Conservation (phyloP, 2,888 invertebrate genomes). For the Nomada lathburiana region DNA sequence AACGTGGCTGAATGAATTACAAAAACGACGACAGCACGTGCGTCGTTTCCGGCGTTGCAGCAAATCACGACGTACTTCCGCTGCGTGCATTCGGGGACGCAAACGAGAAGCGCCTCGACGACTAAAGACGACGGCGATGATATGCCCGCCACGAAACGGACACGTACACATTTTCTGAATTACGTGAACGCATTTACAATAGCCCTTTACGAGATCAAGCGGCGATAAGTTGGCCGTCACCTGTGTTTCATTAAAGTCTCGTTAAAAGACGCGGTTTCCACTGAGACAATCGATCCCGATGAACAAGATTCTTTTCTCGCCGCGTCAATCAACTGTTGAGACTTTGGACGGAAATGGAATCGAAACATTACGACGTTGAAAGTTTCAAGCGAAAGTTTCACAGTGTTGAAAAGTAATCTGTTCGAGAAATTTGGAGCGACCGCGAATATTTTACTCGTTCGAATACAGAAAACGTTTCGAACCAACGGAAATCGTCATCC, state of each 20-base stretch:
- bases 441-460: no score
- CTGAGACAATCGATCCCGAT: slow-evolving; percentile 27
- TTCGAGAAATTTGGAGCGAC: no score
- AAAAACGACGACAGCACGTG: slow-evolving; percentile 67
- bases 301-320: no score
- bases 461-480: no score
- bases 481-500: no score
- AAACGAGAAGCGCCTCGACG: slow-evolving; percentile 17
- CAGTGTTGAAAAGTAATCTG: no score
- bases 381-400: no score
- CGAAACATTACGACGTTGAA: no score
- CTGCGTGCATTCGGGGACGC: slow-evolving; percentile 48
- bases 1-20: slow-evolving; percentile 65
- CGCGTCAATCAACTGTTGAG: background rate
- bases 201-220: slow-evolving; percentile 49
- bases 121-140: slow-evolving; percentile 13
- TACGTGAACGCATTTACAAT: slow-evolving; percentile 71
- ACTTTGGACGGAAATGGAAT: background rate
- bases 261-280: slow-evolving; percentile 17
- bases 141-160: slow-evolving; percentile 70
- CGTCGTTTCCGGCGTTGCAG: slow-evolving; percentile 73
- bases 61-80: slow-evolving; percentile 75
- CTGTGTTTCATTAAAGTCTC: slow-evolving; percentile 51
- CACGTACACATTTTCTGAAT: slow-evolving; percentile 70
- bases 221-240: slow-evolving; percentile 52